Percentiles rank a stretch among this genome's conserved stretches.
These are phyloP conservation scores for Gymnarchus niloticus DNA, from an alignment of 2,113 vertebrate species.

Conservation along the genomic window DNA sequence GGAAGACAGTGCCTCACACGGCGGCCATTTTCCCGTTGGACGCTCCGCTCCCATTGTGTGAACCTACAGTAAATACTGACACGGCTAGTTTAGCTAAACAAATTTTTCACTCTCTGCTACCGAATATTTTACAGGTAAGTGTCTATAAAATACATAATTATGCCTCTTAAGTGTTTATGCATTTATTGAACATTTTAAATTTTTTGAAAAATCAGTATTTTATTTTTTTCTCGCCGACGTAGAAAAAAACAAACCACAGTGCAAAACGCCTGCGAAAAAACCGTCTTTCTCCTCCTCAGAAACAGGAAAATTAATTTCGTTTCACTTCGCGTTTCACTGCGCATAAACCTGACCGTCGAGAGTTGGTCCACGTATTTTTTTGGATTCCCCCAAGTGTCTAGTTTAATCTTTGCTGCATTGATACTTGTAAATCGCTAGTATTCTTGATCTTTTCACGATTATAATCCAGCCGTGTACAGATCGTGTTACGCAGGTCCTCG, in stretches of 20 bases:
- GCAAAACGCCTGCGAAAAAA: slow-evolving; percentile 40
- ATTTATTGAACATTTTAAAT: slow-evolving; percentile 17
- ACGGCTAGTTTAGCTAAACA: slow-evolving; percentile 48
- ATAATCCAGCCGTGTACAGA: slow-evolving; percentile 39
- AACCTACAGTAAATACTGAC: slow-evolving; percentile 57
- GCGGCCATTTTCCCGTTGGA: slow-evolving; percentile 68
- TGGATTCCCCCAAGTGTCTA: slow-evolving; percentile 46
- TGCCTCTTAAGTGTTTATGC: slow-evolving; percentile 27
- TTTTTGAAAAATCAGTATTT: not conserved
- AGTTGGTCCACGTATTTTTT: slow-evolving; percentile 27
- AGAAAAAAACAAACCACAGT: slow-evolving; percentile 38
- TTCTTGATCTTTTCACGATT: slow-evolving; percentile 45
- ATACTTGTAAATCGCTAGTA: not conserved
- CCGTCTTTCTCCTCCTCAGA: slow-evolving; percentile 32
- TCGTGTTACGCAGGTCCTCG: slow-evolving; percentile 52
- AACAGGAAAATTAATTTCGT: slow-evolving; percentile 44
- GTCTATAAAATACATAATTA: not conserved
- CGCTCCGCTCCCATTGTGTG: slow-evolving; percentile 61
- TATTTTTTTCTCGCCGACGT: slow-evolving; percentile 26
- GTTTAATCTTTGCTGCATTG: slow-evolving; percentile 22
- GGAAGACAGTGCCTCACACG: slow-evolving; percentile 55
- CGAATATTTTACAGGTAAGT: slow-evolving; percentile 51
- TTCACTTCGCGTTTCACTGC: slow-evolving; percentile 51
- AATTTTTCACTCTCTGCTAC: slow-evolving; percentile 44
- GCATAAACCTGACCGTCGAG: slow-evolving; percentile 42